phyloP scores from a whole-genome alignment of 1,140 invertebrate species.

The Euwallacea fornicatus region DNA sequence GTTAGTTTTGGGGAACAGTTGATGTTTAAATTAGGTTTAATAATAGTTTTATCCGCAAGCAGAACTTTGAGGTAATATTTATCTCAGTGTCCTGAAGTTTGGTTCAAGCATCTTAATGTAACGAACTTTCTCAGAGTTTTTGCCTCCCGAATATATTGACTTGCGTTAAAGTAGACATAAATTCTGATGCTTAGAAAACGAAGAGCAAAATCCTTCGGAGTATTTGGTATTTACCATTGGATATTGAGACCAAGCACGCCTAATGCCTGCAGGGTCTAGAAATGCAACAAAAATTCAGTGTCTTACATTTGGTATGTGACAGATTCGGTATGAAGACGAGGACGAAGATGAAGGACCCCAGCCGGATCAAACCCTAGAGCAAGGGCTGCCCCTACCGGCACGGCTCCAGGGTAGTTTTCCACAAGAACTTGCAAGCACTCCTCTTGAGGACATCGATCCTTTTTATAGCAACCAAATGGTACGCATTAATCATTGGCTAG shows the following conservation, averaged over 20 bases:
- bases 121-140: no score
- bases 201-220: no score
- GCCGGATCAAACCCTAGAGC: conserved; percentile 90
- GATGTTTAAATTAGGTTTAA: conserved; percentile 4
- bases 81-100: not conserved
- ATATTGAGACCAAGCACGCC: not conserved
- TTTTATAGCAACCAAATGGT: conserved; percentile 92
- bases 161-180: not conserved
- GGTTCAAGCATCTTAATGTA: not conserved
- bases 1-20: not conserved
- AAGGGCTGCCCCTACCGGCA: conserved; percentile 86
- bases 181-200: not conserved
- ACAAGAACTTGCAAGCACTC: conserved; percentile 86
- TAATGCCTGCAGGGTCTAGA: not conserved
- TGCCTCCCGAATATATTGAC: no score
- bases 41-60: not conserved
- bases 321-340: conserved; percentile 94
- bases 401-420: conserved; percentile 88
- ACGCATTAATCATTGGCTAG: conserved; percentile 47
- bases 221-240: not conserved
- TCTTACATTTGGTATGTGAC: conserved; percentile 34
- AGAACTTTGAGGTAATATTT: not conserved
- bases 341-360: conserved; percentile 94
- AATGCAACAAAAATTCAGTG: not conserved
- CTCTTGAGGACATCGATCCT: conserved; percentile 93